phyloP scores from a whole-genome alignment of 2,888 invertebrate genomes.

The Callosobruchus maculatus region DNA sequence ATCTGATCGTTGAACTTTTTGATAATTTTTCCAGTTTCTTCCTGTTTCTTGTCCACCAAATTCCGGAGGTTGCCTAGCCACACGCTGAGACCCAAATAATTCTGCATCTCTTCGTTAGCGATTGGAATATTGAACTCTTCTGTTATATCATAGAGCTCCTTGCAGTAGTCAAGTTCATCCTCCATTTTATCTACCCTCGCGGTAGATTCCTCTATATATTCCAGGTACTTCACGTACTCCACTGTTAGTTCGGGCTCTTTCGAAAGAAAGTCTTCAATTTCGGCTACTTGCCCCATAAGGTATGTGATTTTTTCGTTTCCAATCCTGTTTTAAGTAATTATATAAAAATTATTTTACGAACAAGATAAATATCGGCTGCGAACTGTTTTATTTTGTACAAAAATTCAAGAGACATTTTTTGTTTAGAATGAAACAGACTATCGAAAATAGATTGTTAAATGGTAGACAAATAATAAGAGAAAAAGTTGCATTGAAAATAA shows the following conservation, averaged over 20 bases:
- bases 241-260: conserved; percentile 65
- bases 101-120: conserved; percentile 67
- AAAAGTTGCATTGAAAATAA: too few relatives aligned
- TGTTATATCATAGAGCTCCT: conserved; percentile 80
- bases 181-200: conserved; percentile 67
- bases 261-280: conserved; percentile 61
- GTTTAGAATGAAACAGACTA: too few relatives aligned
- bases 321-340: conserved; percentile 56
- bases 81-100: conserved; percentile 61
- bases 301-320: conserved; percentile 58
- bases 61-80: conserved; percentile 62
- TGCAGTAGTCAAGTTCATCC: conserved; percentile 70
- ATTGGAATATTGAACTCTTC: conserved; percentile 73
- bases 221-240: conserved; percentile 69
- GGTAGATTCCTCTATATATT: conserved; percentile 65
- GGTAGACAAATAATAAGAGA: too few relatives aligned
- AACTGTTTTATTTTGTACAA: too few relatives aligned
- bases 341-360: too few relatives aligned
- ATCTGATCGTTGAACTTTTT: conserved; percentile 68
- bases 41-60: conserved; percentile 65
- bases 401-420: too few relatives aligned
- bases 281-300: conserved; percentile 58
- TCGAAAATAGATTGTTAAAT: too few relatives aligned
- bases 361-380: too few relatives aligned
- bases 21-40: conserved; percentile 66